Evolutionary conservation across 2,797 vertebrate species (phyloP), one percentile per base, ranked within the genome.

Genomic region (Myotis findleyi): DNA sequence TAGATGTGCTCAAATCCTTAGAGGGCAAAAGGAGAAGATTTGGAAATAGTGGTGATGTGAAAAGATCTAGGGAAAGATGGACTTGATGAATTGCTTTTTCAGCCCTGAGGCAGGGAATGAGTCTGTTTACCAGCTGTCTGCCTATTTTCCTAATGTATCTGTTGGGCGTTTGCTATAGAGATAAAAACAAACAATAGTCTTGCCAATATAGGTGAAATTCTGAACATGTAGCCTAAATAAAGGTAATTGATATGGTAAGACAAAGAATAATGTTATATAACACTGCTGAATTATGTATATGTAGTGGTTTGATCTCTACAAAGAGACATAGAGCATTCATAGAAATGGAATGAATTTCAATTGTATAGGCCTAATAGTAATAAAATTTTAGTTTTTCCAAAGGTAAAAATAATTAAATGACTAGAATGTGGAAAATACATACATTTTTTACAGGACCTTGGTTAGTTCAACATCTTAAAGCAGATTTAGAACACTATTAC

Each of bases 171-270:
- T 87, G 49, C 62, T 77, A 27, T 49, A 94, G 75, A 88, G 62
- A 80, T 75, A 55, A 94, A 97, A 97, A 77, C 64, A 96, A 93
- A 75, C 79, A 95, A 84, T 49, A 82, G 68, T 87, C 76, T 84
- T 96, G 55, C 66, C 76, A 91, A 69, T 72, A 51, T 53, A 87
- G 55, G 16, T 76, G 36, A 91, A 87, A 96, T 94, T 93, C 64
- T 85, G 27, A 93, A 71, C 80, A 88, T 94, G 33, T 85, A 47
- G 33, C 21, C 75, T 92, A 75, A 84, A 80, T 83, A 80, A 85
- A 88, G 30, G 27, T 91, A 94, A 94, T 68, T 79, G 71, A 83
- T 81, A 30, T 33, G 82, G 23, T 66, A 87, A 89, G 38, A 87
- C 9, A 77, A 90, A 86, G 79, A 81, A 82, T 57, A 71, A 85